Evolutionary conservation across 1,140 invertebrate species (phyloP), one percentile per base, ranked within the genome.

Genomic region (Ectropis grisescens): DNA sequence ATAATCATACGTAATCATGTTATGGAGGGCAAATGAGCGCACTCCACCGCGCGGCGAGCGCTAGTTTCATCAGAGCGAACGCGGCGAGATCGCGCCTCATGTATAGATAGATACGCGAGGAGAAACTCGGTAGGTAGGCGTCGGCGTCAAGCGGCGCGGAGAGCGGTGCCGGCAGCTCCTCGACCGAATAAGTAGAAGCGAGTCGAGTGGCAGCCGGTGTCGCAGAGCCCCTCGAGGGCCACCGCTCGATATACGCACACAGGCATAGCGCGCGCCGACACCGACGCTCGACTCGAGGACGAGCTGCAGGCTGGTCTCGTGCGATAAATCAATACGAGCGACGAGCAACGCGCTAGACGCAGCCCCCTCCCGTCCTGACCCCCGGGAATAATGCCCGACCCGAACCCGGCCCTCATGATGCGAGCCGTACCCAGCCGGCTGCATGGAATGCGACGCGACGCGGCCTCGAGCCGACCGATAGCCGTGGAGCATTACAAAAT

Each of bases 401-500:
- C 65, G 58, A 60, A 50, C 41, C 61, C 58, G 59, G 59, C 65
- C 70, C 64, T 71, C 70, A 61, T 66, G 60, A 68, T 62, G 53
- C 47, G 53, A 50, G 58, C 61, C 59, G 58, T 61, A 58, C 67
- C 65, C 60, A 41, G 53, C 61, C 68, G 69, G 72, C 72, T 68
- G 59, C 56, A 68, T 56, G 68, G 58, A 70, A 70, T 64, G 70
- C 58, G 68, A 65, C 66, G 70, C 72, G 62, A 60, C 67, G 65
- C 70, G 60, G 62, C 62, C 64, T 74, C 68, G 70, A 74, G 41
- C 58, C 71, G 65, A 72, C 54, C 75, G 76, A 76, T 75, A 81
- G 61, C 79, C 57, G 65, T 62, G 64, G 70, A 71, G 58, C 72
- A 65, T 80, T 82, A 75, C 80, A 82, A 82, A 82, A 82, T 82